Evolutionary conservation across 1,140 invertebrate species (phyloP).

Genomic region (Apocrypta bakeri): DNA sequence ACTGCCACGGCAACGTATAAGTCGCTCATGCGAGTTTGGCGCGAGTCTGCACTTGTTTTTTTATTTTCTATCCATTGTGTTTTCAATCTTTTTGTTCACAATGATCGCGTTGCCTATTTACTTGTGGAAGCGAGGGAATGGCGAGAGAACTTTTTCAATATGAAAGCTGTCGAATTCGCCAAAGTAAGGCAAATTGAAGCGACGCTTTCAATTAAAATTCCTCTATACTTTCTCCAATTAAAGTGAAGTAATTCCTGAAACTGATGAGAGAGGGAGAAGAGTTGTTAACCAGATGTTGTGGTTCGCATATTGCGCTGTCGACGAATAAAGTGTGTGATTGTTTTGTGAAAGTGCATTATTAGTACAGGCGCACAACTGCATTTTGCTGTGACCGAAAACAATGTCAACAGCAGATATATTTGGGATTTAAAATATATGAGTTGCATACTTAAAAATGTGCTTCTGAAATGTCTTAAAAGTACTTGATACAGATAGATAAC

Average conservation of each 20-base stretch:
- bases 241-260: neutral
- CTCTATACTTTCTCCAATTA: constrained; percentile 20
- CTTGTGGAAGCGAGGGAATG: neutral
- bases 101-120: constrained; percentile 1
- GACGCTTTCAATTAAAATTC: constrained; percentile 44
- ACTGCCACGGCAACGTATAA: neutral
- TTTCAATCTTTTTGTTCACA: neutral
- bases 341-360: neutral
- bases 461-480: too few species aligned
- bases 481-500: too few species aligned
- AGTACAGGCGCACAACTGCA: neutral
- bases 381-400: too few species aligned
- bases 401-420: too few species aligned
- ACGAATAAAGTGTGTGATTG: neutral
- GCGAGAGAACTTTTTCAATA: constrained; percentile 37
- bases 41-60: neutral
- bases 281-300: neutral
- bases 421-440: too few species aligned
- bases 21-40: too few species aligned
- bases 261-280: neutral
- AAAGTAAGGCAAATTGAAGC: constrained; percentile 31
- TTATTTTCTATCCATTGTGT: neutral
- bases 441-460: too few species aligned
- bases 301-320: too few species aligned
- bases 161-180: constrained; percentile 41